Percentiles rank a stretch among this genome's conserved stretches.
These are phyloP conservation scores for Malurus splendens DNA, from an alignment of 2,797 vertebrate species.

Conservation along the genomic window DNA sequence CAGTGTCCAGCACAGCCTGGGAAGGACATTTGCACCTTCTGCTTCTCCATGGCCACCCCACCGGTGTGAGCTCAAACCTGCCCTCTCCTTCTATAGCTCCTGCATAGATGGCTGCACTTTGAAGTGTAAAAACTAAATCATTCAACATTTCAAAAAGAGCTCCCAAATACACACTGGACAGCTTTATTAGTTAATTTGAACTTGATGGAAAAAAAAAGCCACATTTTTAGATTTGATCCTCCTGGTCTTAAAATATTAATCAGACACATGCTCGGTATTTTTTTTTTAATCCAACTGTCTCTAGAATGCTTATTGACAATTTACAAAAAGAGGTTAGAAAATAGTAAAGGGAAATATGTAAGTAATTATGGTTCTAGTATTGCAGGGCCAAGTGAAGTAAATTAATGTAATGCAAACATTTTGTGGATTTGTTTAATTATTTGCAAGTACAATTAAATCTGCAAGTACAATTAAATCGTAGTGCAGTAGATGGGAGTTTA, in stretches of 20 bases:
- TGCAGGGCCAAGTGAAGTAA: constrained; percentile 63
- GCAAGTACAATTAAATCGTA: constrained; percentile 43
- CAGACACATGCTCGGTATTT: constrained; percentile 59
- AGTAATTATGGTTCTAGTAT: constrained; percentile 64
- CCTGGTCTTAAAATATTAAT: constrained; percentile 75
- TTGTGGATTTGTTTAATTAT: constrained; percentile 67
- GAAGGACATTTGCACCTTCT: constrained; percentile 61
- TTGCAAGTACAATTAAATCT: constrained; percentile 60
- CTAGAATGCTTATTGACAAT: constrained; percentile 70
- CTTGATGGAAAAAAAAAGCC: background rate
- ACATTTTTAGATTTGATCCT: constrained; percentile 61
- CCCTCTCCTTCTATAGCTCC: background rate
- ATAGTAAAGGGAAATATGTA: constrained; percentile 70
- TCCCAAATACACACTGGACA: background rate
- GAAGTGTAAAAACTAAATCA: background rate
- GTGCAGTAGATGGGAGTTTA: background rate
- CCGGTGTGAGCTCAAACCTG: background rate
- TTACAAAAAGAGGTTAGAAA: constrained; percentile 71
- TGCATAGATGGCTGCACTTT: background rate
- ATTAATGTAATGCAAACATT: constrained; percentile 62
- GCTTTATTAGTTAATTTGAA: constrained; percentile 13
- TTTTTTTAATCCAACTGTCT: constrained; percentile 67
- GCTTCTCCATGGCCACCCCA: background rate
- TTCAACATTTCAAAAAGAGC: background rate
- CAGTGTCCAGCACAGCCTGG: constrained; percentile 61